A percentile compares a stretch with the other conserved stretches of the same genome.
phyloP scores from a whole-genome alignment of 2,888 invertebrate species.

The Metallyticus violacea region DNA sequence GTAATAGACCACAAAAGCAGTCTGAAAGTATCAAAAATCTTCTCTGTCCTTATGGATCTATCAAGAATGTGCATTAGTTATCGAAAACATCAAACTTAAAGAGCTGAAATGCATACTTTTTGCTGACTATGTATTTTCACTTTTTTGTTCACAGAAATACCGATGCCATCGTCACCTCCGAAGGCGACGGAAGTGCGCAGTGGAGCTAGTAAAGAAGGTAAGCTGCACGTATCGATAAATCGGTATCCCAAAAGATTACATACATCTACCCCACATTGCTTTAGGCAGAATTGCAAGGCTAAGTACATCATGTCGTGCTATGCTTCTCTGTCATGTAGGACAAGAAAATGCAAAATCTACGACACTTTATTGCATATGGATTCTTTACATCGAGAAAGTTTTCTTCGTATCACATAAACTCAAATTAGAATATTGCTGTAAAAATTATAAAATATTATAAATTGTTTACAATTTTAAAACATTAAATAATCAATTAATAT shows the following conservation, averaged over 20 bases:
- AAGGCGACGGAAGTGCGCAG: conserved; percentile 79
- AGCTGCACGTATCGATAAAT: conserved; percentile 1
- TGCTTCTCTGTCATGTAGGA: not conserved
- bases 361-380: not conserved
- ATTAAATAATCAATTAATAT: too few relatives aligned
- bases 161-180: conserved; percentile 81
- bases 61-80: too few relatives aligned
- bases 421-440: too few relatives aligned
- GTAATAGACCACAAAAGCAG: too few relatives aligned
- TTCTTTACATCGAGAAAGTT: too few relatives aligned
- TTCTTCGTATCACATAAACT: too few relatives aligned
- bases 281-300: not conserved
- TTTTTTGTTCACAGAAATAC: conserved; percentile 68
- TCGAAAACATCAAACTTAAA: too few relatives aligned
- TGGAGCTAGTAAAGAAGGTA: conserved; percentile 71
- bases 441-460: too few relatives aligned
- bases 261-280: not conserved
- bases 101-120: too few relatives aligned
- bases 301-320: not conserved
- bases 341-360: not conserved
- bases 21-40: too few relatives aligned
- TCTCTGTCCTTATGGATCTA: too few relatives aligned
- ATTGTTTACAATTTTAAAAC: too few relatives aligned
- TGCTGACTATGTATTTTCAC: not conserved
- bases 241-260: not conserved